Percentiles rank a stretch among this genome's conserved stretches.
Evolutionary conservation across 2,113 vertebrate species (phyloP).

Genomic region (Aphelocoma coerulescens): DNA sequence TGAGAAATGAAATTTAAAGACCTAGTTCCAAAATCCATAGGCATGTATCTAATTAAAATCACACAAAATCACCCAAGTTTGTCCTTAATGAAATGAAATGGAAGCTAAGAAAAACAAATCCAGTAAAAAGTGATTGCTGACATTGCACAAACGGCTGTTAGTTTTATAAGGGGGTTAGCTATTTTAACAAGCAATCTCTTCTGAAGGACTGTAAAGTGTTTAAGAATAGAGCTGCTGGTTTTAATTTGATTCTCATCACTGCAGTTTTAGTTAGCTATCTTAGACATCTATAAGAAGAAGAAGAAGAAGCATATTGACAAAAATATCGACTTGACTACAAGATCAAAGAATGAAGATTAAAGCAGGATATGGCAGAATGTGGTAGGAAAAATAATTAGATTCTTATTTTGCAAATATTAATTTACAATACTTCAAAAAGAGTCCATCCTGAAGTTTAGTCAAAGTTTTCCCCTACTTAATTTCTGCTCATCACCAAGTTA

Average conservation of each 20-base stretch:
- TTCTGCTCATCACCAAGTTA: not conserved
- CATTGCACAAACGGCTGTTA: not conserved
- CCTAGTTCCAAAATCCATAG: not conserved
- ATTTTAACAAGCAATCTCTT: not conserved
- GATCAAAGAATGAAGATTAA: constrained; percentile 38
- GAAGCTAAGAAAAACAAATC: not conserved
- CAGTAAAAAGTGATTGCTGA: not conserved
- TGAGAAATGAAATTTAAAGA: constrained; percentile 13
- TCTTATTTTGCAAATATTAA: not conserved
- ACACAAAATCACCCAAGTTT: not conserved
- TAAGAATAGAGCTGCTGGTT: not conserved
- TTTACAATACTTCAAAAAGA: not conserved
- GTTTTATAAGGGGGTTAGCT: not conserved
- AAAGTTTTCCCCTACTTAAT: not conserved
- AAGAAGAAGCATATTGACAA: constrained; percentile 10
- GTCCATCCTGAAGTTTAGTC: not conserved
- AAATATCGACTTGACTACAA: constrained; percentile 5
- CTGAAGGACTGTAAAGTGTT: not conserved
- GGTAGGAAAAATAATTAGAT: not conserved
- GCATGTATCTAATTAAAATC: not conserved
- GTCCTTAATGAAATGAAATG: not conserved
- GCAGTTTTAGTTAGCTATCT: not conserved
- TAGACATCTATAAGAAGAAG: not conserved
- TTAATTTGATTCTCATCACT: constrained; percentile 13
- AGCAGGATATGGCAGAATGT: not conserved